Base-by-base conservation (phyloP, 2,113 vertebrate genomes). In the Rhizomys pruinosus region DNA sequence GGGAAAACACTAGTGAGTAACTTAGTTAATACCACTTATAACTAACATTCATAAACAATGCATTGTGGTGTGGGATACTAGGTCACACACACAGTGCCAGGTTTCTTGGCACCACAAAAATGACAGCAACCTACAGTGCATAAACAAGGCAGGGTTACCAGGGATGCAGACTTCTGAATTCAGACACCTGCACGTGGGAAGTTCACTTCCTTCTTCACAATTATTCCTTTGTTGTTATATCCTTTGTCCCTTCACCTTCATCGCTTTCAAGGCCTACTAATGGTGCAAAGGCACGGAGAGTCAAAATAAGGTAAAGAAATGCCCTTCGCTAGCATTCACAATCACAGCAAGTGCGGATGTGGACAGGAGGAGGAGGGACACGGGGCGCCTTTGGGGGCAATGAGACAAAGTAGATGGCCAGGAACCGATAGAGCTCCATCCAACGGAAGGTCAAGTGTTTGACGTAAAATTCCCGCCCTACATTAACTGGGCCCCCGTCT, bases 221-320 rank as follows among this genome's bases (percentile, higher is more conserved):
- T n/a, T n/a, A 89, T 81, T 59, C 61, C 91, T 34, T 74, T n/a
- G n/a, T n/a, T n/a, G n/a, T n/a, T n/a, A n/a, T 72, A 61, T 16
- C 12, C 34, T 15, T 55, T 76, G 64, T 34, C 37, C 22, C n/a
- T n/a, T n/a, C n/a, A n/a, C 42, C 57, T 71, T 72, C 23, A 63
- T 22, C 63, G 57, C n/a, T 44, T 55, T 20, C 72, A 77, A 72
- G n/a, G 88, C 87, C 80, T 84, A 57, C 59, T 90, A 7, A n/a
- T n/a, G 55, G 77, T 81, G 71, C 72, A n/a, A n/a, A 66, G 29
- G 12, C 78, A 77, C 17, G 10, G 37, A 81, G 71, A 47, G 47
- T 4, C n/a, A 55, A n/a, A 37, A 47, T 32, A 71, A 81, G 37
- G 29, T 84, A n/a, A 72, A 74, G 52, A 85, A 73, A 61, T 13